phyloP scores from a whole-genome alignment of 2,113 vertebrate genomes.

The Megaptera novaeangliae region DNA sequence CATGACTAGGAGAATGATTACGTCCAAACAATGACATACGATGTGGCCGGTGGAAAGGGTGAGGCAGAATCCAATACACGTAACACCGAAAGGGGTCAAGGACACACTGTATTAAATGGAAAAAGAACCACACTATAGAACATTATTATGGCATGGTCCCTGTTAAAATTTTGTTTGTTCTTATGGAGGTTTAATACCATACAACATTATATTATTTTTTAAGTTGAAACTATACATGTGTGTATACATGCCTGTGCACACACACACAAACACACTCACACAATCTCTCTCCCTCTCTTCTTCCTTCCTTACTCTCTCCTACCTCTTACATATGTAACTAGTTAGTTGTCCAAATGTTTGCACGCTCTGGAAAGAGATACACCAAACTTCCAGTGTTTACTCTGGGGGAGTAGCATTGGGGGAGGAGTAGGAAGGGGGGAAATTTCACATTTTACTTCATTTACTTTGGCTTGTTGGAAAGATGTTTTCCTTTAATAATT shows the following conservation, averaged over 20 bases:
- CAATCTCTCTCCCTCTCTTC: neutral
- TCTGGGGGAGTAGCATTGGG: neutral
- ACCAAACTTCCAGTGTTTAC: neutral
- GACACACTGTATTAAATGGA: neutral
- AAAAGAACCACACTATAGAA: neutral
- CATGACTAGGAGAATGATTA: neutral
- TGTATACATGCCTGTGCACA: neutral
- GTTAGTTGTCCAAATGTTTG: neutral
- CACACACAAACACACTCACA: neutral
- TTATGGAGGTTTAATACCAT: neutral
- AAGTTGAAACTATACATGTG: neutral
- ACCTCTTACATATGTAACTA: neutral
- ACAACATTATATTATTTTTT: neutral
- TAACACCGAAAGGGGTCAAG: neutral
- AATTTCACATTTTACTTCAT: neutral
- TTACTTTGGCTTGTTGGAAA: neutral
- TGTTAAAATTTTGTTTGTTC: neutral
- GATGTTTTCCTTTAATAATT: constrained; percentile 39
- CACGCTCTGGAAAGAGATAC: neutral
- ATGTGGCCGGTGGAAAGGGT: neutral
- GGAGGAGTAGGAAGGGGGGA: neutral
- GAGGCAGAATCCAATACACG: neutral
- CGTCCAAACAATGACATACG: neutral
- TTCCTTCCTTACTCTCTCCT: neutral
- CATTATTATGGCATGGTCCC: neutral